Conservation (phyloP, 2,113 vertebrate species). For the Zingel zingel region DNA sequence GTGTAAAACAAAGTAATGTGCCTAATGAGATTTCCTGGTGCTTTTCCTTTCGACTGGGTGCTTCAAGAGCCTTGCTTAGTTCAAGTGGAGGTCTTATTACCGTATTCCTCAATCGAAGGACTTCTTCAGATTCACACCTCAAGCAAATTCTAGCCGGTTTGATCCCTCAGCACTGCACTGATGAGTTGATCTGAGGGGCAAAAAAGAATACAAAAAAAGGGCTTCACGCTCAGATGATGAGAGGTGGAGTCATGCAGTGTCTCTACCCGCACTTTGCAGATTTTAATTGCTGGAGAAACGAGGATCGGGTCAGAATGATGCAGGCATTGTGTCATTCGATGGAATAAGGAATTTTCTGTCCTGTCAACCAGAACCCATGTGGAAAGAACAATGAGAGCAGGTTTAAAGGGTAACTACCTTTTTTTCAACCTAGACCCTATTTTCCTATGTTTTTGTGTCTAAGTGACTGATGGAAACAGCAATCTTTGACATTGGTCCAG, state of each 20-base stretch:
- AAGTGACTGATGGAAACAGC: too few species aligned
- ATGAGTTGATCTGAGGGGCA: slow-evolving; percentile 76
- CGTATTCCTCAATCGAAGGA: slow-evolving; percentile 71
- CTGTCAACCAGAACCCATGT: slow-evolving; percentile 41
- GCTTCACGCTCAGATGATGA: slow-evolving; percentile 47
- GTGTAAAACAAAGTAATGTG: slow-evolving; percentile 67
- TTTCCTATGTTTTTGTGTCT: too few species aligned
- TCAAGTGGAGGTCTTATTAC: slow-evolving; percentile 83
- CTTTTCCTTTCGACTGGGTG: slow-evolving; percentile 60
- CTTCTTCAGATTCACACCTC: slow-evolving; percentile 79
- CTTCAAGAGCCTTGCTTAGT: slow-evolving; percentile 67
- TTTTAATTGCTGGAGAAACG: slow-evolving; percentile 66
- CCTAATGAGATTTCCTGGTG: slow-evolving; percentile 82
- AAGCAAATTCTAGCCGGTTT: slow-evolving; percentile 81
- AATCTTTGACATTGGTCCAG: too few species aligned
- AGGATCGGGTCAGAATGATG: slow-evolving; percentile 46
- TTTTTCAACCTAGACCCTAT: too few species aligned
- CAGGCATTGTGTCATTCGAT: slow-evolving; percentile 42
- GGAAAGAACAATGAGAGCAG: slow-evolving; percentile 51
- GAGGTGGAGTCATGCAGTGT: slow-evolving; percentile 42
- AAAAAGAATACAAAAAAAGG: slow-evolving; percentile 36
- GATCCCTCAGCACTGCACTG: slow-evolving; percentile 72
- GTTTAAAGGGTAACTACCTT: background rate
- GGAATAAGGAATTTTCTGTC: slow-evolving; percentile 10
- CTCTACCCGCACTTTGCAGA: slow-evolving; percentile 32